These are phyloP conservation scores for Euzetes globulus DNA, from an alignment of 2,888 invertebrate species.

Conservation along the genomic window DNA sequence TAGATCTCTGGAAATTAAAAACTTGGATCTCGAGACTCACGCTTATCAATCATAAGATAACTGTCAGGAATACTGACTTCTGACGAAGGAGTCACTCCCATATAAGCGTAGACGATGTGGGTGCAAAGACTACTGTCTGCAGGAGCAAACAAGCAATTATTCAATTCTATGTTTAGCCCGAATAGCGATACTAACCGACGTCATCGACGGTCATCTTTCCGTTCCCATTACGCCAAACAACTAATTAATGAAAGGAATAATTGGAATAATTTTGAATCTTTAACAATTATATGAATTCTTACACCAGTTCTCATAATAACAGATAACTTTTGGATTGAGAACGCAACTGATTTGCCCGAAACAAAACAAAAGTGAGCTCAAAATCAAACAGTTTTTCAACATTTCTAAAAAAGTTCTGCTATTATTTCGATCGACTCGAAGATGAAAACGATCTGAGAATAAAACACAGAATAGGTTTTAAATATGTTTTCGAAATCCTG, in stretches of 20 bases:
- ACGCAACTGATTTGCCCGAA: neutral
- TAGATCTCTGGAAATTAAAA: neutral
- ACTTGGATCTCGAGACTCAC: neutral
- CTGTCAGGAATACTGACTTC: neutral
- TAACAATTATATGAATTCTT: neutral
- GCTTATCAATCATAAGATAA: conserved; percentile 1
- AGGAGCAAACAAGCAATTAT: neutral
- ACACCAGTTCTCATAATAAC: neutral
- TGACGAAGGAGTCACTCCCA: neutral
- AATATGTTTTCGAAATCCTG: no score
- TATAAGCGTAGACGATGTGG: conserved; percentile 13
- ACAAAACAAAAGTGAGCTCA: neutral
- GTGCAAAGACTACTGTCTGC: conserved; percentile 25
- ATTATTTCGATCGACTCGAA: no score
- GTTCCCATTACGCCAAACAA: neutral
- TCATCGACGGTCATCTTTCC: conserved; percentile 23
- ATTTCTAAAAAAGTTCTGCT: no score
- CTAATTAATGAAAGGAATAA: neutral
- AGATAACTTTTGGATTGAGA: neutral
- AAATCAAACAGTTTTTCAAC: no score
- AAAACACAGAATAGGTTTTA: no score
- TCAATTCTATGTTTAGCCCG: neutral
- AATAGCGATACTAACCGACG: neutral
- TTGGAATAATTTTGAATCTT: neutral
- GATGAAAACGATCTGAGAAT: no score